Base-by-base conservation (phyloP, 2,888 invertebrate species). In the Temnothorax rugatulus region DNA sequence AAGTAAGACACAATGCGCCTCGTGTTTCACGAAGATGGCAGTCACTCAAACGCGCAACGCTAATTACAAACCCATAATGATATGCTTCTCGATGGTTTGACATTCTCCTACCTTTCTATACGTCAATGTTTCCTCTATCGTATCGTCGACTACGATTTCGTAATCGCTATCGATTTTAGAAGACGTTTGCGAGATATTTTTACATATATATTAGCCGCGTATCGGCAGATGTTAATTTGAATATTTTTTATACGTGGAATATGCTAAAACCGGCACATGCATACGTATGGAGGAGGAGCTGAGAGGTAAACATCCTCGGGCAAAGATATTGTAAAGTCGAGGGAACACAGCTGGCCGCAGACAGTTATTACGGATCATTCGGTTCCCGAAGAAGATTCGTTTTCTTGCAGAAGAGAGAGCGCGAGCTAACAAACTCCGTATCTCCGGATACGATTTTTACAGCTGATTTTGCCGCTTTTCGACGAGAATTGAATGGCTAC, bases 301-400 rank as follows among this genome's bases (percentile, higher is more conserved):
- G 47, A 74, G 47, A 74, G 34, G n/a, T 50, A 59, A 66, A 75
- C 59, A 76, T 76, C 29, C 54, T 18, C 71, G 11, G 34, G 57
- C 59, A 74, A 82, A 66, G 71, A 79, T 69, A 59, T 66, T 81
- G 47, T 87, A 87, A 89, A 87, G 57, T 81, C 61, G 81, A 29
- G 82, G 69, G 74, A 82, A 88, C 81, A 76, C 82, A 81, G 83
- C 66, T 79, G 84, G 87, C 82, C 64, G 83, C 63, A 68, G 84
- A 88, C 85, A 84, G 87, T 89, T 88, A 88, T 89, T 87, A 85
- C 21, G 75, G 79, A 77, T 74, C 69, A 84, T 89, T 89, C 77
- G 85, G 64, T 81, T 69, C 61, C 83, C 44, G 61, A 82, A 68
- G 76, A 74, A 74, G 79, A 89, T 83, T 74, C 61, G 81, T 81